Conservation (phyloP, 2,797 vertebrate species). For the Manis pentadactyla region DNA sequence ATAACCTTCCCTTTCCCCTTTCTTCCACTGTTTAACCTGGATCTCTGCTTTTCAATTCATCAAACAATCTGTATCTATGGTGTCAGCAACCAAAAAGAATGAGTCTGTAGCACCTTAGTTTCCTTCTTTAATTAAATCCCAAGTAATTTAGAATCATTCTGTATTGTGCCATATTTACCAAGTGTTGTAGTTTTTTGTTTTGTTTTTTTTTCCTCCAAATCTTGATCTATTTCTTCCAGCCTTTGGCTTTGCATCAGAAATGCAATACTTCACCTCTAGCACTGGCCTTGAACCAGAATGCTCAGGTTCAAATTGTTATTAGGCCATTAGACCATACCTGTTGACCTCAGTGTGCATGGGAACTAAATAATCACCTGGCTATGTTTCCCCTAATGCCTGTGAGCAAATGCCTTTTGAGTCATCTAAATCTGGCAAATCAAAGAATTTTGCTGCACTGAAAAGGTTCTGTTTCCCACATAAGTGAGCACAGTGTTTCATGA, state of each 20-base stretch:
- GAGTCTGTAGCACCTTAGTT: neutral
- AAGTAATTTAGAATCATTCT: neutral
- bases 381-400: neutral
- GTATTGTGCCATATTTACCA: neutral
- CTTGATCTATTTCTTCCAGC: neutral
- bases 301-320: neutral
- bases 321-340: neutral
- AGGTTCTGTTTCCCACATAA: neutral
- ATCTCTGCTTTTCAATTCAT: neutral
- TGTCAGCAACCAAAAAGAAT: neutral
- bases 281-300: neutral
- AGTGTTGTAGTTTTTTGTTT: neutral
- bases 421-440: neutral
- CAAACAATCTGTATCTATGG: neutral
- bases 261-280: neutral
- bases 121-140: neutral
- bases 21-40: neutral
- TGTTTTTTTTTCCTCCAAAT: neutral
- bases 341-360: neutral
- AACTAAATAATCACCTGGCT: neutral
- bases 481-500: neutral
- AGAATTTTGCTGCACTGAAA: slow-evolving; percentile 9
- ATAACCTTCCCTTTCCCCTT: neutral
- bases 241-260: neutral
- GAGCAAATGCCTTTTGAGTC: neutral